Evolutionary conservation across 2,113 vertebrate species (phyloP).

Genomic region (Pomatorhinus ruficollis): DNA sequence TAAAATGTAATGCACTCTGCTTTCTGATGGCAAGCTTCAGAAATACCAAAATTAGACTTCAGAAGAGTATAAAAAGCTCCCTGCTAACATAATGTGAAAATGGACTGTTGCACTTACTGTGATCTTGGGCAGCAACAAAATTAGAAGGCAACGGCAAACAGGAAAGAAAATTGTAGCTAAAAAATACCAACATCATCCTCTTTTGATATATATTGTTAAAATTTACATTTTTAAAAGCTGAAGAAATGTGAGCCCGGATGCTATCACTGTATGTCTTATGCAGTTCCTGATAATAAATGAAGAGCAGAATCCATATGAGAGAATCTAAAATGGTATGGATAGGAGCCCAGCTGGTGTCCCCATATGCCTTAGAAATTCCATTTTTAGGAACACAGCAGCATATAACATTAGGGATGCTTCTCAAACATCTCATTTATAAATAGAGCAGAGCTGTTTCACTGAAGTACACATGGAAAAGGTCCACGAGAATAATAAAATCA

Average conservation of each 20-base stretch:
- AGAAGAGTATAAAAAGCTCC: background rate
- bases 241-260: slow-evolving; percentile 43
- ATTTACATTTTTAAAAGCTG: slow-evolving; percentile 37
- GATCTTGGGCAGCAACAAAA: slow-evolving; percentile 35
- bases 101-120: background rate
- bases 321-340: slow-evolving; percentile 42
- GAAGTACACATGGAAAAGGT: background rate
- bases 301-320: slow-evolving; percentile 31
- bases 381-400: slow-evolving; percentile 50
- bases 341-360: slow-evolving; percentile 65
- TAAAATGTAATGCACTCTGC: background rate
- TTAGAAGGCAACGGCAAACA: slow-evolving; percentile 9
- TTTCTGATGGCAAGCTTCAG: background rate
- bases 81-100: background rate
- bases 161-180: slow-evolving; percentile 9
- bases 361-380: slow-evolving; percentile 56
- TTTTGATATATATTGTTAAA: slow-evolving; percentile 51
- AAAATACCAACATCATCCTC: slow-evolving; percentile 19
- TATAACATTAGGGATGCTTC: background rate
- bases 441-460: background rate
- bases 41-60: slow-evolving; percentile 11
- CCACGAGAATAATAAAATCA: background rate
- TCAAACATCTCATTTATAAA: slow-evolving; percentile 36
- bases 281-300: slow-evolving; percentile 47
- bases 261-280: slow-evolving; percentile 24